phyloP scores from a whole-genome alignment of 2,113 vertebrate species.

The Tragelaphus strepsiceros region DNA sequence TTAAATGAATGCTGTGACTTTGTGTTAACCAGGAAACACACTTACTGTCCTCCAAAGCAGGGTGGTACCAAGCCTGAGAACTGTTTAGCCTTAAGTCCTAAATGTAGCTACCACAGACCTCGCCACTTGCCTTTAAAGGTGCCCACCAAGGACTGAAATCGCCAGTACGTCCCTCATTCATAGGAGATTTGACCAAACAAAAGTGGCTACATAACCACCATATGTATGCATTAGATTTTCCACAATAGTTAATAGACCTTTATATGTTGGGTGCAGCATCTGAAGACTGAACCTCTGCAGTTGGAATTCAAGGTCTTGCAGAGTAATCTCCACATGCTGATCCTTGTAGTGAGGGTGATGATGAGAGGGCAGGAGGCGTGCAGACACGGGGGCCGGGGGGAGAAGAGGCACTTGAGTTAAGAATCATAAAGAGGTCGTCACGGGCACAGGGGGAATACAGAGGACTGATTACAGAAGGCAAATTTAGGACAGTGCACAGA shows the following conservation, averaged over 20 bases:
- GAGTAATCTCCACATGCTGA: fast-evolving
- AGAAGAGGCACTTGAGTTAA: no score
- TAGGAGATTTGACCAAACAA: no score
- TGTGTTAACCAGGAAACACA: background rate
- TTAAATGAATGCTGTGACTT: background rate
- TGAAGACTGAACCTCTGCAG: background rate
- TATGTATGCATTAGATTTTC: background rate
- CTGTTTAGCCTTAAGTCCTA: background rate
- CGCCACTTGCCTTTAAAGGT: background rate
- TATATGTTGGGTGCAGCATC: background rate
- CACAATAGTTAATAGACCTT: background rate
- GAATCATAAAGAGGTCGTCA: fast-evolving
- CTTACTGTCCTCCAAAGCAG: no score
- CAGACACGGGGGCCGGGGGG: fast-evolving
- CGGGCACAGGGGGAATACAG: fast-evolving
- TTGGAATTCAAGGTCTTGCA: fast-evolving
- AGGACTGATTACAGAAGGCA: background rate
- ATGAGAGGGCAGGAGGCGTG: fast-evolving
- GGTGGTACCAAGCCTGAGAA: background rate
- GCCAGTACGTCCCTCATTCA: background rate
- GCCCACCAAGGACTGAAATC: no score
- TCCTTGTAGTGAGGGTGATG: no score
- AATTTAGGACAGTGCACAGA: background rate
- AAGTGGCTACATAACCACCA: fast-evolving
- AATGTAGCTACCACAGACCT: fast-evolving